Conservation (phyloP, 2,113 vertebrate species). For the Callopanchax toddi region DNA sequence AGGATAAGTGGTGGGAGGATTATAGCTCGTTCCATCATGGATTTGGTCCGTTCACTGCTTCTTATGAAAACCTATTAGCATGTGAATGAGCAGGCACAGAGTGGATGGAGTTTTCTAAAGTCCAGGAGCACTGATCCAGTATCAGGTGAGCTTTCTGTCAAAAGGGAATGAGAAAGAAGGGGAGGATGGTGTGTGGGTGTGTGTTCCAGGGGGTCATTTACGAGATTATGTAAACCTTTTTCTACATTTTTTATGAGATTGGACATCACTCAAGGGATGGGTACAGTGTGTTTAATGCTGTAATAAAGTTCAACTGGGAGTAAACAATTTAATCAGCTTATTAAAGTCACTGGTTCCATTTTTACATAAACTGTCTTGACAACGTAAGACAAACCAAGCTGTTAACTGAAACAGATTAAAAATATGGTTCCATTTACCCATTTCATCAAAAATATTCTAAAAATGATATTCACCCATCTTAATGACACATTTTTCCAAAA, state of each 20-base stretch:
- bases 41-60: conserved; percentile 68
- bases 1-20: conserved; percentile 70
- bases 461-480: neutral
- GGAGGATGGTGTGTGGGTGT: neutral
- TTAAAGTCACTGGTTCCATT: conserved; percentile 17
- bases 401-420: neutral
- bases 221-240: conserved; percentile 15
- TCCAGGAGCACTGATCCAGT: conserved; percentile 66
- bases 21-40: conserved; percentile 70
- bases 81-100: conserved; percentile 71
- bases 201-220: neutral
- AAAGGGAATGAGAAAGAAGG: conserved; percentile 33
- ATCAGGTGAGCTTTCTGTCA: conserved; percentile 68
- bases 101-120: conserved; percentile 61
- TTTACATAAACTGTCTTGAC: conserved; percentile 2
- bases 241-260: conserved; percentile 25
- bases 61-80: conserved; percentile 76
- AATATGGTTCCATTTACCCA: too few species aligned
- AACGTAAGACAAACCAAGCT: neutral
- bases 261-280: conserved; percentile 11
- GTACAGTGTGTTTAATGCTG: conserved; percentile 11
- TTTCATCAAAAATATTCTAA: neutral
- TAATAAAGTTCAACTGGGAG: conserved; percentile 33
- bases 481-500: neutral
- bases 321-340: conserved; percentile 45